Evolutionary conservation across 2,113 vertebrate species (phyloP), one percentile per base, ranked within the genome.

Genomic region (Oceanites oceanicus): DNA sequence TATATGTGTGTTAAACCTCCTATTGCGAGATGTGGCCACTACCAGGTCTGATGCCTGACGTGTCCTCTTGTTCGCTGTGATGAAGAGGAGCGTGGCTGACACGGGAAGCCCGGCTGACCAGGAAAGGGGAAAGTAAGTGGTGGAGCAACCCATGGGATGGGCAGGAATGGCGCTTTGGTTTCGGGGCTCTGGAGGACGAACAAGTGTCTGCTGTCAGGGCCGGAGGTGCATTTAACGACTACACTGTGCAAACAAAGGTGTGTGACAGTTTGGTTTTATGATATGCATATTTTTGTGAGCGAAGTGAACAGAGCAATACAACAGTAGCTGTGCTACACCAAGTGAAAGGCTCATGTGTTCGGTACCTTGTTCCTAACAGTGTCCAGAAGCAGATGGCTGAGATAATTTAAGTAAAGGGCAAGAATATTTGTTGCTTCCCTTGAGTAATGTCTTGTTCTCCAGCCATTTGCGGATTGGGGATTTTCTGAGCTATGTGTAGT

Each of bases 161-260:
- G 4, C 7, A 13, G 21, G 29, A 21, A 12, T 5, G n/a, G 29
- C 7, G 30, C 25, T 53, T 5, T 11, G 21, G 30, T 26, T 30
- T 10, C 8, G 2, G n/a, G 32, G 15, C 38, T 34, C 32, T 36
- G 27, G 36, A 40, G 30, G 16, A 45, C 30, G 25, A 47, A 9
- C 18, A 10, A 5, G n/a, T 6, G 15, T 29, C 65, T 32, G 34
- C 58, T 36, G 25, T 20, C 53, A 15, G 80, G 44, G 34, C 12
- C 0, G 2, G 55, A 65, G 23, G 0, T n/a, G 27, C 7, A 1
- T 55, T 44, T 32, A 62, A 25, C 0, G 2, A 1, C 18, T 44
- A 17, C 9, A 5, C 22, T 21, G 19, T 68, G 42, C 55, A 25
- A 13, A 32, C 34, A 17, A 8, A 49, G 71, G 44, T 9, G 32